Evolutionary conservation across 2,888 invertebrate species (phyloP), one percentile per base, ranked within the genome.

Genomic region (Portevinia maculata): DNA sequence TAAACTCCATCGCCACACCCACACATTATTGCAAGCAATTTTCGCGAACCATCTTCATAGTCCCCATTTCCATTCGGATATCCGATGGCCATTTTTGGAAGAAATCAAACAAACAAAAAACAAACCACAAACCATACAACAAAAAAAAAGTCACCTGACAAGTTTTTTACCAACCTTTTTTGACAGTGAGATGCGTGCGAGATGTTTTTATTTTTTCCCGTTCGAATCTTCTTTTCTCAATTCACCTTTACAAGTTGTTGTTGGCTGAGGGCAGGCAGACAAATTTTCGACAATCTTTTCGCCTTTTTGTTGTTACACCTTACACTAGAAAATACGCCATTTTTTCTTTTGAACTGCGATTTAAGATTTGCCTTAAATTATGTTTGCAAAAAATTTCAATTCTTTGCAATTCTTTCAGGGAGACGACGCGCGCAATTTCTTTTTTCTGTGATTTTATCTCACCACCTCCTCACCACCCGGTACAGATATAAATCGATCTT

Each of bases 401-500:
- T 52, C 17, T 21, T 30, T 19, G 34, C 13, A 21, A 48, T 41
- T 60, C 9, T 5, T 15, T 21, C 13, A 28, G 46, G 34, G n/a
- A 28, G 19, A 7, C 21, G 32, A 53, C 69, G 62, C 69, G 75
- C 62, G 52, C 70, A 62, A 64, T 44, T 39, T 30, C 11, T 34
- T 71, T 11, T 71, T 48, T 57, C 37, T 34, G 28, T 52, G 13
- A n/a, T 9, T 46, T 48, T 53, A 46, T 41, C 73, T 60, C 52
- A 65, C 71, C 52, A 65, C 71, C 59, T 65, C 39, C 64, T 65
- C 59, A 73, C 60, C 73, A 81, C 70, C 65, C 76, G 70, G 76
- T 73, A 37, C 44, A 64, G 24, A 52, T 64, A 13, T 53, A 76
- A 81, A 81, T 81, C 81, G 81, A 81, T 81, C 65, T 79, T 74